These are phyloP conservation scores for Drosophila anceps DNA, from an alignment of 2,888 invertebrate species.

Conservation along the genomic window DNA sequence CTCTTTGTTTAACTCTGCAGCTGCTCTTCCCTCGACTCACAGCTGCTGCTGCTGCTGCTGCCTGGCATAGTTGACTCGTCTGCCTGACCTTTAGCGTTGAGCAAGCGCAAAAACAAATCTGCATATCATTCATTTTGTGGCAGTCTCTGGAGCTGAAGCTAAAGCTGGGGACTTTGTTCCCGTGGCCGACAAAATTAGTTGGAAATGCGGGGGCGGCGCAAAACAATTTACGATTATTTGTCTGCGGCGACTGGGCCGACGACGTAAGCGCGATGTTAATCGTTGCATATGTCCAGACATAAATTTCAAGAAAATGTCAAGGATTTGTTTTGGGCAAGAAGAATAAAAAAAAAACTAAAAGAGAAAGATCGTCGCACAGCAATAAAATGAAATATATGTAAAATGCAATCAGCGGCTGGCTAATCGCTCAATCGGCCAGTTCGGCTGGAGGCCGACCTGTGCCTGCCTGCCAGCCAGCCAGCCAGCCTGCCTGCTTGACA, in stretches of 20 bases:
- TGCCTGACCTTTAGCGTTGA: slow-evolving; percentile 67
- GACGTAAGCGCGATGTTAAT: slow-evolving; percentile 46
- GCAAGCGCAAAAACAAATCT: slow-evolving; percentile 52
- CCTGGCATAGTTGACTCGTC: slow-evolving; percentile 35
- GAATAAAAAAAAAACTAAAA: slow-evolving; percentile 9
- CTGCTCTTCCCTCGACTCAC: slow-evolving; percentile 13
- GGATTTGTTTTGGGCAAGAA: slow-evolving; percentile 49
- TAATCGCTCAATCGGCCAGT: slow-evolving; percentile 56
- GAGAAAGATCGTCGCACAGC: slow-evolving; percentile 37
- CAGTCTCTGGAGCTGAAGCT: slow-evolving; percentile 15
- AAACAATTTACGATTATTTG: slow-evolving; percentile 77
- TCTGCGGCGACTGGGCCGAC: slow-evolving; percentile 42
- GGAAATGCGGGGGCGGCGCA: slow-evolving; percentile 62
- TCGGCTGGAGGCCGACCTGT: slow-evolving; percentile 39
- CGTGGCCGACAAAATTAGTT: slow-evolving; percentile 56
- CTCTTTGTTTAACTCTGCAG: slow-evolving; percentile 63
- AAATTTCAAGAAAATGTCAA: slow-evolving; percentile 71
- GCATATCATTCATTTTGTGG: slow-evolving; percentile 72
- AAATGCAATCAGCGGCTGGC: slow-evolving; percentile 65
- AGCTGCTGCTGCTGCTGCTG: not conserved
- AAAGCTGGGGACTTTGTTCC: slow-evolving; percentile 4
- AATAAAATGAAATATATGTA: slow-evolving; percentile 51
- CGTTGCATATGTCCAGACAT: slow-evolving; percentile 49
- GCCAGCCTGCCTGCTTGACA: slow-evolving; percentile 51
- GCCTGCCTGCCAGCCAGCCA: slow-evolving; percentile 8